Base-by-base conservation (phyloP, 37 sponge, comb jelly and placozoan genomes). In the Oscarella lobularis region DNA sequence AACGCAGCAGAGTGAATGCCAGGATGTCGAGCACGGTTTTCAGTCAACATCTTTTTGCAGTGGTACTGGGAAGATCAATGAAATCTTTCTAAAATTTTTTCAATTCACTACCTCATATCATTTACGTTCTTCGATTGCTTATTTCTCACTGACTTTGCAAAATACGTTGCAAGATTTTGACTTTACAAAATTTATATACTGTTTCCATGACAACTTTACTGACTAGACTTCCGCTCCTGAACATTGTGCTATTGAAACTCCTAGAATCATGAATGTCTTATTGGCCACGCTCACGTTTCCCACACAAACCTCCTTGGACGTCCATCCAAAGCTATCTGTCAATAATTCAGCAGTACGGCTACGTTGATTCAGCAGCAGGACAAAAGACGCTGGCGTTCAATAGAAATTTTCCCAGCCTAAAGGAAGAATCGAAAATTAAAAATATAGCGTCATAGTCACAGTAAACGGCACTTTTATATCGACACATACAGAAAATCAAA, bases 241-340 rank as follows among this genome's bases (percentile, higher is more conserved):
- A 94, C 90, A 67, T 94, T 90, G 38, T 94, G 95, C 66, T 94
- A 90, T 73, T 87, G 86, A 37, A 90, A 40, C 70, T 85, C 88
- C 91, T 92, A 90, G 73, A n/a, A n/a, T n/a, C n/a, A n/a, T n/a
- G n/a, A n/a, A n/a, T n/a, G n/a, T n/a, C n/a, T n/a, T n/a, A n/a
- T n/a, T n/a, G n/a, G n/a, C n/a, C n/a, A n/a, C n/a, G n/a, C n/a
- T n/a, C n/a, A n/a, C n/a, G n/a, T n/a, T n/a, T n/a, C n/a, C n/a
- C n/a, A n/a, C n/a, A n/a, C n/a, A n/a, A n/a, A n/a, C n/a, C n/a
- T n/a, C n/a, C n/a, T 74, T 90, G 38, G 78, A 79, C 0, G 39
- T 82, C 95, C 95, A 94, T 6, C 95, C 95, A 77, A 94, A 94
- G 67, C 95, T 94, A 41, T 39, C 82, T 37, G 85, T 85, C 38